phyloP scores from a whole-genome alignment of 2,113 vertebrate species.

The Mastomys coucha region DNA sequence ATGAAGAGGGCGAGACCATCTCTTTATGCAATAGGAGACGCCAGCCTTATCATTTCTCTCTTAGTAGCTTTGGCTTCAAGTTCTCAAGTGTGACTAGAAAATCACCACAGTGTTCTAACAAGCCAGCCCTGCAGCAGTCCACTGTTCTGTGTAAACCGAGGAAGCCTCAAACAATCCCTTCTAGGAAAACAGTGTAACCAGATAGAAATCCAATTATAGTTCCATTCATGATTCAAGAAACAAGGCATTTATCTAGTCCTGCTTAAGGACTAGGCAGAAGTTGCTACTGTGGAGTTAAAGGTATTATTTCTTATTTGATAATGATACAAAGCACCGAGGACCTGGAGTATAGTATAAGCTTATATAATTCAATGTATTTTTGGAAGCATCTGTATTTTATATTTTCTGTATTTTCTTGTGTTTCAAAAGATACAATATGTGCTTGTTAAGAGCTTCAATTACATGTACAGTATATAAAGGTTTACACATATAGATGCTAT shows the following conservation, averaged over 20 bases:
- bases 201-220: neutral
- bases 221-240: neutral
- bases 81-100: neutral
- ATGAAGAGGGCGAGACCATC: neutral
- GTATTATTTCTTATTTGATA: neutral
- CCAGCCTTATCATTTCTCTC: neutral
- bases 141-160: neutral
- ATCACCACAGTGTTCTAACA: no score
- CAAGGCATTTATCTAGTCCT: neutral
- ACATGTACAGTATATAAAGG: neutral
- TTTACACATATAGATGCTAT: neutral
- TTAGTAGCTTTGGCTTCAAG: neutral
- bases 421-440: neutral
- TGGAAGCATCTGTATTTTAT: constrained; percentile 6
- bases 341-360: neutral
- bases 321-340: neutral
- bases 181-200: neutral
- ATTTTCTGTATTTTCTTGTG: neutral
- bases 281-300: neutral
- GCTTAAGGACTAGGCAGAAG: neutral
- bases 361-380: constrained; percentile 34
- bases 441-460: neutral
- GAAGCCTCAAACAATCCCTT: neutral
- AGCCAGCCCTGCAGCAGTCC: neutral
- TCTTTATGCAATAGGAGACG: neutral